A percentile compares a stretch with the other conserved stretches of the same genome.
Evolutionary conservation across 2,113 vertebrate genomes (phyloP).

Genomic region (Chascanopsetta lugubris): DNA sequence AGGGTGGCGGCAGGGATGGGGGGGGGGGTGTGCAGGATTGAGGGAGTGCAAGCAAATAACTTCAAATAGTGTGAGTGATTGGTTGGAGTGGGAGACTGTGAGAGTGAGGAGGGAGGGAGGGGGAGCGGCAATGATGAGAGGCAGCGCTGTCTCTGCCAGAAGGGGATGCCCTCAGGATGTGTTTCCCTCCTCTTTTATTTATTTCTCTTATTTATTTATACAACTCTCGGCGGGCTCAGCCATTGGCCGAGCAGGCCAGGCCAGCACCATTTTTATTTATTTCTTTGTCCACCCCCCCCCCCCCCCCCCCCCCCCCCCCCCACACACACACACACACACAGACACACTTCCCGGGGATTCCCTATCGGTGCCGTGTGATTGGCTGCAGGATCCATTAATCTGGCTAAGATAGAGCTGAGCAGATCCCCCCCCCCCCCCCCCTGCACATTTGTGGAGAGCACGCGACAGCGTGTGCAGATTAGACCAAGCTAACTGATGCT

Average conservation of each 20-base stretch:
- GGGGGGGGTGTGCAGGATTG: not conserved
- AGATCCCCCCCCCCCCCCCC: slow-evolving; percentile 5
- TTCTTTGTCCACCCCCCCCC: slow-evolving; percentile 52
- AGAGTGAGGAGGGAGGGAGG: slow-evolving; percentile 28
- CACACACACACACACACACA: no score
- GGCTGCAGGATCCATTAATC: slow-evolving; percentile 63
- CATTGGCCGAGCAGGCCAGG: slow-evolving; percentile 60
- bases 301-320: slow-evolving; percentile 25
- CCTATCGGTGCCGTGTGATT: slow-evolving; percentile 59
- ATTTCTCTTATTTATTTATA: slow-evolving; percentile 78
- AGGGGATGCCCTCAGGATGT: slow-evolving; percentile 78
- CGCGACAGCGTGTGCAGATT: slow-evolving; percentile 52
- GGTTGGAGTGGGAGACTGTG: slow-evolving; percentile 53
- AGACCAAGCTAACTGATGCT: slow-evolving; percentile 28
- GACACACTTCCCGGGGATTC: slow-evolving; percentile 74
- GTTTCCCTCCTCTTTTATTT: slow-evolving; percentile 78
- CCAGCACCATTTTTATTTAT: slow-evolving; percentile 55
- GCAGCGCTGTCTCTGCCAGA: slow-evolving; percentile 61
- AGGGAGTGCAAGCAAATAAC: slow-evolving; percentile 68
- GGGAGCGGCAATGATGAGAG: no score
- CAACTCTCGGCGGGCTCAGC: slow-evolving; percentile 60
- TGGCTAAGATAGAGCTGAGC: slow-evolving; percentile 46
- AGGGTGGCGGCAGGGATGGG: no score
- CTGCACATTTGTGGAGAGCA: slow-evolving; percentile 8
- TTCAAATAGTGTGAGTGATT: slow-evolving; percentile 73